These are phyloP conservation scores for Leptopterna dolabrata DNA, from an alignment of 2,888 invertebrate genomes.

Conservation along the genomic window DNA sequence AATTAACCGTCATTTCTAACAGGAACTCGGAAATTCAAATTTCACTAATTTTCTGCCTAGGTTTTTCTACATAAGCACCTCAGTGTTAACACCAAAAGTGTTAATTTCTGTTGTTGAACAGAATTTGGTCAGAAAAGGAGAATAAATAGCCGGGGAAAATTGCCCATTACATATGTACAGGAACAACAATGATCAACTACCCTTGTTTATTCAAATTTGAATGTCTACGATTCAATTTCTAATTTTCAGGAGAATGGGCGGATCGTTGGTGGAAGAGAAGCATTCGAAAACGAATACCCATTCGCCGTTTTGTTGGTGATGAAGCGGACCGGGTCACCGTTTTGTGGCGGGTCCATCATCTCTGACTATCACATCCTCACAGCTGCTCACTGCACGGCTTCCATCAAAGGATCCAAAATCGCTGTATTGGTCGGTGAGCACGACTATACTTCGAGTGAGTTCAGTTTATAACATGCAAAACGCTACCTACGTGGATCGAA, in stretches of 20 bases:
- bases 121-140: too few species aligned
- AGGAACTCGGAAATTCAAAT: too few species aligned
- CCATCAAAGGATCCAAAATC: conserved; percentile 25
- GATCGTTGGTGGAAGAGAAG: conserved; percentile 42
- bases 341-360: conserved; percentile 47
- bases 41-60: too few species aligned
- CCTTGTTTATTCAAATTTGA: too few species aligned
- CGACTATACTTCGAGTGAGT: conserved; percentile 43
- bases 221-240: too few species aligned
- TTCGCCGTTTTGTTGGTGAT: conserved; percentile 44
- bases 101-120: too few species aligned
- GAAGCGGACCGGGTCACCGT: conserved; percentile 25
- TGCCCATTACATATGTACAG: too few species aligned
- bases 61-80: too few species aligned
- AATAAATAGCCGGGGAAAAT: too few species aligned
- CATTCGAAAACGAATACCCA: conserved; percentile 48
- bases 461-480: neutral
- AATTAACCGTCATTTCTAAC: too few species aligned
- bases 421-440: conserved; percentile 49
- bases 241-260: conserved; percentile 40
- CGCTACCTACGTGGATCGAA: neutral
- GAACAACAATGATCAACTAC: too few species aligned
- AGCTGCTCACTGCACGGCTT: conserved; percentile 50
- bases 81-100: too few species aligned
- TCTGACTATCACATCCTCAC: conserved; percentile 37